Conservation (phyloP, 2,888 invertebrate species). For the Euplexia lucipara region DNA sequence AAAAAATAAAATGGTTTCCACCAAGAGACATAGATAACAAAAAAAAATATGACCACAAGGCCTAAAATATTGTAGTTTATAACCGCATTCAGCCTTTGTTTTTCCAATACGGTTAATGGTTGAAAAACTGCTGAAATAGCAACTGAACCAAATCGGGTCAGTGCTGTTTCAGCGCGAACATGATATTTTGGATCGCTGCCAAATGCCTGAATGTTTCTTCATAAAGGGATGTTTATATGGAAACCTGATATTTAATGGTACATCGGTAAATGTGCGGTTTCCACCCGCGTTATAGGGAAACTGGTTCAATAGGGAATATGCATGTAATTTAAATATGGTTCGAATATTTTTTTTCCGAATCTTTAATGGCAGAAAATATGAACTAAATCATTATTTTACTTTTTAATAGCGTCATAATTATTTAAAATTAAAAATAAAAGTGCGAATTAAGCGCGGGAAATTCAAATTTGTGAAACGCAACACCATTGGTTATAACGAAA, state of each 20-base stretch:
- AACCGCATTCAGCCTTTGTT: conserved; percentile 3
- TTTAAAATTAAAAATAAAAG: too few relatives aligned
- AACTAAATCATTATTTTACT: too few relatives aligned
- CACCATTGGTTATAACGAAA: too few relatives aligned
- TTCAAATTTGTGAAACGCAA: too few relatives aligned
- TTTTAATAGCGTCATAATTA: too few relatives aligned
- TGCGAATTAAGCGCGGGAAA: too few relatives aligned
- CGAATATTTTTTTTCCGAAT: too few relatives aligned
- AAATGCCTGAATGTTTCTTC: conserved; percentile 46
- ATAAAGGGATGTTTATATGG: conserved; percentile 18
- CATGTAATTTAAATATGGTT: too few relatives aligned
- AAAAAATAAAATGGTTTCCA: too few relatives aligned
- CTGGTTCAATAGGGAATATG: too few relatives aligned
- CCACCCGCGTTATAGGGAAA: too few relatives aligned
- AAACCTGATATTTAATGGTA: conserved; percentile 17
- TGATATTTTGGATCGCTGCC: conserved; percentile 59
- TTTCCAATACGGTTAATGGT: conserved; percentile 12
- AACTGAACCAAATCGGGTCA: conserved; percentile 56
- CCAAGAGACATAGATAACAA: neutral
- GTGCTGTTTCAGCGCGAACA: conserved; percentile 37
- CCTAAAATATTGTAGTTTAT: conserved; percentile 12
- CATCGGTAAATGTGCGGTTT: neutral
- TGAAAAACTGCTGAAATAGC: conserved; percentile 48
- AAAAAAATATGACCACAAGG: neutral
- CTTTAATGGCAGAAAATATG: too few relatives aligned